Evolutionary conservation across 2,888 invertebrate genomes (phyloP).

Genomic region (Pharmacophagus antenor): DNA sequence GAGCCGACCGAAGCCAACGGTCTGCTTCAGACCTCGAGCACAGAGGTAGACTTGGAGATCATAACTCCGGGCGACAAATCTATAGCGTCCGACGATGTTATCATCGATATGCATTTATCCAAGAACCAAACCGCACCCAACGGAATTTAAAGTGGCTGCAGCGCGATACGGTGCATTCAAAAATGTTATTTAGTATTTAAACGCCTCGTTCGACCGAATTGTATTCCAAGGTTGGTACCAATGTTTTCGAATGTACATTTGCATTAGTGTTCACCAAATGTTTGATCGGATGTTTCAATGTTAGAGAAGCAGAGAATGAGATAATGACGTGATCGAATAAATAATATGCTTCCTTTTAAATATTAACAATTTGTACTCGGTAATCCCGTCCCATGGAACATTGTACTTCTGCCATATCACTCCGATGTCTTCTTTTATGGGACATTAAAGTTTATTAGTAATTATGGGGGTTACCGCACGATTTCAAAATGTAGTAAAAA

Average conservation of each 20-base stretch:
- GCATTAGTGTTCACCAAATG: not conserved
- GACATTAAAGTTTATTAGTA: too few relatives aligned
- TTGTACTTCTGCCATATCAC: too few relatives aligned
- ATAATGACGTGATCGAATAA: too few relatives aligned
- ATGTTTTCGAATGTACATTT: too few relatives aligned
- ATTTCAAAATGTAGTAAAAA: too few relatives aligned
- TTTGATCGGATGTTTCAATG: not conserved
- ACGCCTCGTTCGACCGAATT: not conserved
- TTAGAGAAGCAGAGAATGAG: too few relatives aligned
- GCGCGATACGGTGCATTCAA: not conserved
- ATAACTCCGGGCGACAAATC: slow-evolving; percentile 71
- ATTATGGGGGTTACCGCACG: too few relatives aligned
- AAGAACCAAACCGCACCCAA: slow-evolving; percentile 34
- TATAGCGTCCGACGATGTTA: slow-evolving; percentile 77
- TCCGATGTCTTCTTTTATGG: too few relatives aligned
- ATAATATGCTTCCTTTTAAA: too few relatives aligned
- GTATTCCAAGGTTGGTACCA: not conserved
- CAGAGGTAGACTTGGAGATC: slow-evolving; percentile 62
- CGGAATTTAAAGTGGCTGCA: not conserved
- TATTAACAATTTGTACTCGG: too few relatives aligned
- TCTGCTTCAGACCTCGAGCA: slow-evolving; percentile 69
- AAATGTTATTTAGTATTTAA: slow-evolving; percentile 31
- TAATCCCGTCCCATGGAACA: too few relatives aligned
- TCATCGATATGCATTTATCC: slow-evolving; percentile 80
- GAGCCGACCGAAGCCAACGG: slow-evolving; percentile 72